These are phyloP conservation scores for Liolophura sinensis DNA, from an alignment of 1,140 invertebrate species.

Conservation along the genomic window DNA sequence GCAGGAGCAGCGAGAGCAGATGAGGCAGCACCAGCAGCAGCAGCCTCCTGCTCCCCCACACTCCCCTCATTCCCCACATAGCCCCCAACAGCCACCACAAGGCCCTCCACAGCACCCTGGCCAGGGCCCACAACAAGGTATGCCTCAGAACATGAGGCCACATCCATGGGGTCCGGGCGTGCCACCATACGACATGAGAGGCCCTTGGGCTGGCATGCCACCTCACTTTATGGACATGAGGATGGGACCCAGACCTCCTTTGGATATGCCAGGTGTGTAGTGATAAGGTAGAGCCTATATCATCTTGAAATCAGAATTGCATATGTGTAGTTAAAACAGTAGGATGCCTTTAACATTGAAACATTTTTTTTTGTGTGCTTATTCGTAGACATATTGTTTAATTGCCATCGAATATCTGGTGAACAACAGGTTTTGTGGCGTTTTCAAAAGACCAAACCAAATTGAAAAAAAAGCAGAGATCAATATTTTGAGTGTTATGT, in stretches of 20 bases:
- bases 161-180: conserved; percentile 35
- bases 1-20: conserved; percentile 32
- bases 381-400: no score
- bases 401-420: no score
- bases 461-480: no score
- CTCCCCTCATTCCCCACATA: conserved; percentile 17
- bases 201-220: conserved; percentile 47
- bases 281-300: background rate
- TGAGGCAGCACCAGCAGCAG: conserved; percentile 18
- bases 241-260: conserved; percentile 45
- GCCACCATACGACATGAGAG: conserved; percentile 32
- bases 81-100: conserved; percentile 15
- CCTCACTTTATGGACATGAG: conserved; percentile 42
- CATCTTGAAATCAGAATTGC: no score
- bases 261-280: conserved; percentile 49
- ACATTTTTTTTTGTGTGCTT: no score
- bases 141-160: conserved; percentile 5
- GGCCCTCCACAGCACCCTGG: conserved; percentile 32
- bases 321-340: no score
- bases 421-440: no score
- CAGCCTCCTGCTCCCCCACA: conserved; percentile 23
- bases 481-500: background rate
- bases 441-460: no score
- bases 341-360: no score
- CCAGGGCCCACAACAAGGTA: conserved; percentile 31